phyloP scores from a whole-genome alignment of 2,888 invertebrate genomes.

The Epinotia brunnichana region DNA sequence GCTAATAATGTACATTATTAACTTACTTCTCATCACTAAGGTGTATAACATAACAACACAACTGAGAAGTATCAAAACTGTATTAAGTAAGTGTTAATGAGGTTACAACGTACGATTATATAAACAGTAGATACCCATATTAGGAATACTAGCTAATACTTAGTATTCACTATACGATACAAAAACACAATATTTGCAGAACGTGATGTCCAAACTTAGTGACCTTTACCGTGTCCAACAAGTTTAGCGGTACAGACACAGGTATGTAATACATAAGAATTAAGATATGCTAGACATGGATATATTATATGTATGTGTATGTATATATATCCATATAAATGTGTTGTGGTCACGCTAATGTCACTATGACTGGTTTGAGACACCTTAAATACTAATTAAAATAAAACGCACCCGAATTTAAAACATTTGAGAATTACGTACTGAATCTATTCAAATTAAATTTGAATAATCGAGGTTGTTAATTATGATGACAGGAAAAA shows the following conservation, averaged over 20 bases:
- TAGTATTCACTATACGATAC: constrained; percentile 13
- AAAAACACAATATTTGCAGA: constrained; percentile 17
- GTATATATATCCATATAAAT: background rate
- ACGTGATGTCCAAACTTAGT: constrained; percentile 26
- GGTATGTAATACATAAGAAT: background rate
- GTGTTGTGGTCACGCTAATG: background rate
- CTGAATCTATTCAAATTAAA: background rate
- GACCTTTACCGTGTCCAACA: constrained; percentile 19
- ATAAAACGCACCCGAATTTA: background rate
- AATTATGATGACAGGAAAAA: background rate
- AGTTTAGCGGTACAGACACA: background rate
- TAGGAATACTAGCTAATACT: constrained; percentile 3
- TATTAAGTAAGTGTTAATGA: background rate
- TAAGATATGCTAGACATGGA: too few species aligned
- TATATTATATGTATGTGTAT: background rate
- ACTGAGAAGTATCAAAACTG: background rate
- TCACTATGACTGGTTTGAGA: constrained; percentile 17
- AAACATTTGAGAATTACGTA: background rate
- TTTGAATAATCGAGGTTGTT: background rate
- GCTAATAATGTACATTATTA: too few species aligned
- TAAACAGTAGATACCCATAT: background rate
- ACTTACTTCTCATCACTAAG: too few species aligned
- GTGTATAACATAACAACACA: background rate
- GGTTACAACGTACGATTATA: too few species aligned
- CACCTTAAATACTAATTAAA: background rate